phyloP scores from a whole-genome alignment of 2,113 vertebrate species.

The Gulo gulo region DNA sequence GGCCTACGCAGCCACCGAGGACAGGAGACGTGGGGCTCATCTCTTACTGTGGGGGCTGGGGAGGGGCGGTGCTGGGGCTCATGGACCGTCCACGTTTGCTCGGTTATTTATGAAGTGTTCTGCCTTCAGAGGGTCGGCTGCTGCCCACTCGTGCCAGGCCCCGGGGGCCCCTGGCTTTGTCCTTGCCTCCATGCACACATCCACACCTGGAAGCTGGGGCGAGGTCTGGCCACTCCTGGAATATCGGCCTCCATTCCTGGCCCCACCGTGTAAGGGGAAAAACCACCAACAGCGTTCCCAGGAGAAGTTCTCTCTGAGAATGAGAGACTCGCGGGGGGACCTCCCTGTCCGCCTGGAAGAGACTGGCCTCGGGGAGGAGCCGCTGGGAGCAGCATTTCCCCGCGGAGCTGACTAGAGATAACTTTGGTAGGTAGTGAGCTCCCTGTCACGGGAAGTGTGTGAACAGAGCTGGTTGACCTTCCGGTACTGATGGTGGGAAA shows the following conservation, averaged over 20 bases:
- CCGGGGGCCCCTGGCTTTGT: background rate
- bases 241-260: background rate
- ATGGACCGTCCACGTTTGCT: rapidly evolving
- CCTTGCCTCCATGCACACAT: rapidly evolving
- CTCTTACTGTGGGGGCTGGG: background rate
- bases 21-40: background rate
- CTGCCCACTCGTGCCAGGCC: background rate
- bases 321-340: rapidly evolving
- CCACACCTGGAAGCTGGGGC: background rate
- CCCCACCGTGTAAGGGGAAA: background rate
- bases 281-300: background rate
- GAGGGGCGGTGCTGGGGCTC: background rate
- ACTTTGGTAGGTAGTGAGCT: background rate
- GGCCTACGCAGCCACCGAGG: background rate
- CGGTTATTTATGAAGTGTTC: background rate
- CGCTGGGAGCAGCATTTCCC: background rate
- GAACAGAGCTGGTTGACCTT: rapidly evolving
- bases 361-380: rapidly evolving
- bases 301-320: background rate
- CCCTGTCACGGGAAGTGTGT: rapidly evolving
- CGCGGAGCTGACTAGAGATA: rapidly evolving
- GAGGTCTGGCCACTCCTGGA: background rate
- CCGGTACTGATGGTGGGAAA: rapidly evolving
- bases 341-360: background rate
- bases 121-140: background rate